These are phyloP conservation scores for Cyanoliseus patagonus DNA, from an alignment of 2,113 vertebrate species.

Conservation along the genomic window DNA sequence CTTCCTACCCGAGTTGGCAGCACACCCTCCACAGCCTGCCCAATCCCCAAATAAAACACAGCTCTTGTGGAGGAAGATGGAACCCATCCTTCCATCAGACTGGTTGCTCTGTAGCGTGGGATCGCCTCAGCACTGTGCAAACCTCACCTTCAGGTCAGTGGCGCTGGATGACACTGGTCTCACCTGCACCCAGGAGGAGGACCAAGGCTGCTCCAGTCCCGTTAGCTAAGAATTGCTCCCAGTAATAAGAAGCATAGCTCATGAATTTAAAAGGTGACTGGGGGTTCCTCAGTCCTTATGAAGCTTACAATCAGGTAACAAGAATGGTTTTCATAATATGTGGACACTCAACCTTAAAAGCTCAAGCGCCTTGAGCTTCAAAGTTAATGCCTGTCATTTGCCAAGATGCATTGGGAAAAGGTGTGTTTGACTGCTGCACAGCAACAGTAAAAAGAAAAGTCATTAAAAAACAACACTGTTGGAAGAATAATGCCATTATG, in stretches of 20 bases:
- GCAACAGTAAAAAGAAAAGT: background rate
- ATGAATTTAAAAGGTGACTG: background rate
- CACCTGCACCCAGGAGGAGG: background rate
- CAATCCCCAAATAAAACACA: background rate
- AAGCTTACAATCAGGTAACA: background rate
- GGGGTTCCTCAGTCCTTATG: background rate
- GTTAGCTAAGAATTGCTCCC: background rate
- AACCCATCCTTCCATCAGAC: background rate
- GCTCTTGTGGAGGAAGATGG: background rate
- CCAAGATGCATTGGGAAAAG: background rate
- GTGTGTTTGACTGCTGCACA: background rate
- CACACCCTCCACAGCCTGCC: accelerated
- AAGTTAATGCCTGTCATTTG: background rate
- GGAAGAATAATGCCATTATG: background rate
- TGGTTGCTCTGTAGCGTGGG: background rate
- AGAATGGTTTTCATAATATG: background rate
- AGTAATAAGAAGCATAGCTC: background rate
- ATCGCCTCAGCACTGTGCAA: background rate
- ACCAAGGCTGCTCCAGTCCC: background rate
- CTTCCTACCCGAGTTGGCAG: background rate
- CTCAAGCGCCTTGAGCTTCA: background rate
- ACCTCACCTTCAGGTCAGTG: background rate
- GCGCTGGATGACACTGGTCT: background rate
- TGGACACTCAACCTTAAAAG: background rate
- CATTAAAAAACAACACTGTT: background rate